Evolutionary conservation across 35 echinoderm and acorn worm genomes (phyloP).

Genomic region (Nesometra sesokonis): DNA sequence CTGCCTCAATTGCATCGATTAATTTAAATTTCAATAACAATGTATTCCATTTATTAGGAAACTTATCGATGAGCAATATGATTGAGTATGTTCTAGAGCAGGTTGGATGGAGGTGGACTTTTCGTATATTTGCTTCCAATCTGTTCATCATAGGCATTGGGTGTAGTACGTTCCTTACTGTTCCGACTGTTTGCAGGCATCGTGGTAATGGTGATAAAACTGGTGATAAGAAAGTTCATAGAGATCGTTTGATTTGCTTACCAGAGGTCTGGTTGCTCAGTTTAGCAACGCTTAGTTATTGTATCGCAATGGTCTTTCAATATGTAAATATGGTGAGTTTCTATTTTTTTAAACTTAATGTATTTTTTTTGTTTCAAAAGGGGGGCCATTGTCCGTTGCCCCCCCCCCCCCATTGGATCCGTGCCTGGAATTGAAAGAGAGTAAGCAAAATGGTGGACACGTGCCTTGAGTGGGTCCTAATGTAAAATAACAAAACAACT

Average conservation of each 20-base stretch:
- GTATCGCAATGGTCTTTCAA: background rate
- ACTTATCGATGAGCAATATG: background rate
- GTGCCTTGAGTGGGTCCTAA: too few relatives aligned
- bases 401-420: too few relatives aligned
- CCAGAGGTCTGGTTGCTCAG: background rate
- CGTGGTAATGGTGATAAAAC: background rate
- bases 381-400: too few relatives aligned
- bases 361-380: too few relatives aligned
- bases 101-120: background rate
- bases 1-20: too few relatives aligned
- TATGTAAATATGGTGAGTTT: background rate
- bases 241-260: background rate
- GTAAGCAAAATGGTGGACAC: too few relatives aligned
- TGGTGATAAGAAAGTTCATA: background rate
- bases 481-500: too few relatives aligned
- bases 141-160: background rate
- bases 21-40: too few relatives aligned
- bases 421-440: too few relatives aligned
- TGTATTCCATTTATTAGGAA: background rate
- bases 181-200: background rate
- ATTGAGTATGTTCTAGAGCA: background rate
- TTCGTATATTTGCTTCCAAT: background rate
- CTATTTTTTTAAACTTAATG: too few relatives aligned
- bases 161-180: background rate
- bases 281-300: background rate